phyloP scores from a whole-genome alignment of 2,888 invertebrate species.

The Pediacus dermestoides region DNA sequence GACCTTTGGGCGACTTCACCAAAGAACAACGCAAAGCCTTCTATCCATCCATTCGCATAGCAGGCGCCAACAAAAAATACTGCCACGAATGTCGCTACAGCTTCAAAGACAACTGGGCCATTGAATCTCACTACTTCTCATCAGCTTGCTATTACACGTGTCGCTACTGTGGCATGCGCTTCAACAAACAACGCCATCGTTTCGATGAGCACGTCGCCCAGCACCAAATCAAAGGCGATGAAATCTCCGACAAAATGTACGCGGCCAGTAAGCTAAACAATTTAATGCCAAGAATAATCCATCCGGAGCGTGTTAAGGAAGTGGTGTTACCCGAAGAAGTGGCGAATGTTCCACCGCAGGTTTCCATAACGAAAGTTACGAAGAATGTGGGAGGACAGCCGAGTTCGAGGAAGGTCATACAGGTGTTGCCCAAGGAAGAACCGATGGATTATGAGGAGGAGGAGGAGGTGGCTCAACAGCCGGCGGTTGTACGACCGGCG shows the following conservation, averaged over 20 bases:
- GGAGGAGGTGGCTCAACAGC: constrained; percentile 1
- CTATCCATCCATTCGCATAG: constrained; percentile 44
- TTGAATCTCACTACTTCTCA: constrained; percentile 48
- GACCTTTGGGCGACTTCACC: constrained; percentile 40
- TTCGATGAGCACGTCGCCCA: constrained; percentile 42
- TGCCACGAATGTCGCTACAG: constrained; percentile 47
- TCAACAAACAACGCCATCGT: constrained; percentile 44
- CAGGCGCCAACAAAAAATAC: constrained; percentile 45
- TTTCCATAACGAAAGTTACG: no score
- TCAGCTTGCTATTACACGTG: constrained; percentile 47
- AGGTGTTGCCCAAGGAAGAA: constrained; percentile 8
- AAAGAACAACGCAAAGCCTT: constrained; percentile 45
- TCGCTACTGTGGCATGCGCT: constrained; percentile 47
- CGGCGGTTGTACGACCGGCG: not conserved
- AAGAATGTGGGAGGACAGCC: constrained; percentile 19
- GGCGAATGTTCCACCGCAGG: constrained; percentile 15
- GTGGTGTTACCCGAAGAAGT: constrained; percentile 13
- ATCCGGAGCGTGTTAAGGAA: constrained; percentile 33
- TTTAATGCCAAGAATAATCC: constrained; percentile 35
- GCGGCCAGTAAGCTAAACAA: constrained; percentile 40
- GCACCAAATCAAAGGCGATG: constrained; percentile 38
- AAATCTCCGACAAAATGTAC: constrained; percentile 41
- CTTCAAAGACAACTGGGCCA: constrained; percentile 50
- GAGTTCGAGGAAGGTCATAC: constrained; percentile 16
- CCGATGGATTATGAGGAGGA: not conserved